These are phyloP conservation scores for Leptinotarsa undecemlineata DNA, from an alignment of 1,140 invertebrate genomes.

Conservation along the genomic window DNA sequence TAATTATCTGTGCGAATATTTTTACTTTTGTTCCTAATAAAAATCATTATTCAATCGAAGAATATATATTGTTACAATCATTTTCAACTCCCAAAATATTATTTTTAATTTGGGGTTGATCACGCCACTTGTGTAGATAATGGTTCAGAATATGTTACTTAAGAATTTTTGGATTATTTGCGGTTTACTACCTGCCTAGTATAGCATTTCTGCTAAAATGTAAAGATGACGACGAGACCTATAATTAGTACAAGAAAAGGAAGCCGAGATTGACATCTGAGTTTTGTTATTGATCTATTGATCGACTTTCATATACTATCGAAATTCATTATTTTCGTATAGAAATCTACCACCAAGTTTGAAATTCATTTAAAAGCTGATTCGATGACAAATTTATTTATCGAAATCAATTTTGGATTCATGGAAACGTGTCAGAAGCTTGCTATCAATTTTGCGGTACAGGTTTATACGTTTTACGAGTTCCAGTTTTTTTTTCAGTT, in stretches of 20 bases:
- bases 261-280: background rate
- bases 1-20: no score
- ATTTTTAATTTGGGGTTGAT: no score
- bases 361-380: no score
- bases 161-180: conserved; percentile 9
- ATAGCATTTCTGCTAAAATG: background rate
- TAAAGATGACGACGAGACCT: background rate
- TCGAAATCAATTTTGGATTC: no score
- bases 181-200: background rate
- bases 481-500: no score
- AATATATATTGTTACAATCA: background rate
- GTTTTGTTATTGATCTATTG: background rate
- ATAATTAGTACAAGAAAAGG: background rate
- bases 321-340: background rate
- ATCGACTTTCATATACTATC: background rate
- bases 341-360: no score
- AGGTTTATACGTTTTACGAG: no score
- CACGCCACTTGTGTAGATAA: background rate
- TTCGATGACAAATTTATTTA: no score
- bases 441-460: no score
- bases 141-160: background rate
- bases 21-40: no score
- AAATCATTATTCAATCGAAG: no score
- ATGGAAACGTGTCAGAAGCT: no score
- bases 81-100: background rate